Base-by-base conservation (phyloP, 2,797 vertebrate genomes). In the Peromyscus eremicus region DNA sequence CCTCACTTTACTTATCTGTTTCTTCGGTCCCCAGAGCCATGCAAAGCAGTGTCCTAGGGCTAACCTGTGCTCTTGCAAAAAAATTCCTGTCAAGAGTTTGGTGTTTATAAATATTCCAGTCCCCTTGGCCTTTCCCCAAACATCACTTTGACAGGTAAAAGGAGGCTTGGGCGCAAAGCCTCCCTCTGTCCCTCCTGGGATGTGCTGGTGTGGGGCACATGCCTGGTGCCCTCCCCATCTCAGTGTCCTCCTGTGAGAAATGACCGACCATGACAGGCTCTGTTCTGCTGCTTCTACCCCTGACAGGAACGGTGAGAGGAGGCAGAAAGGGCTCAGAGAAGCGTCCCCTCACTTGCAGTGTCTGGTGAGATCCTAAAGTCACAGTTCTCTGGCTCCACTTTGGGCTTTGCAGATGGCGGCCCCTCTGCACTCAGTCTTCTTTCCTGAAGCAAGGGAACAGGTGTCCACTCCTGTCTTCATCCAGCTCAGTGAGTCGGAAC, bases 381-480 rank as follows among this genome's bases (percentile, higher is more conserved):
- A 75, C 49, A 55, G 37, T 25, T 71, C 5, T 76, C 73, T 68
- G 12, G 17, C 52, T 84, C 57, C 32, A 37, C 79, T 64, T 2
- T 89, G 87, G 71, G 46, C 55, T 73, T 68, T 60, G 77, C 14
- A 16, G 21, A 70, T 3, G 10, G 76, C 79, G 89, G 62, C 37
- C 25, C 49, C 77, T 75, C 27, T 25, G 40, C 66, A 29, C 55
- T 34, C 23, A 23, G 55, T 37, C 79, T 84, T 79, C 66, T 93
- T 64, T 92, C 96, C 92, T 55, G 60, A 84, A 55, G 77, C 94
- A 95, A 10, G 95, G 90, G 64, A 89, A 62, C 60, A 95, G 93
- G 95, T 11, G 46, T 82, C 90, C 84, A 94, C 96, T 97, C 68
- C 49, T 94, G 96, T 97, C 96, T 79, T 96, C 89, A 96, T 97